Percentiles rank a stretch among this genome's conserved stretches.
Conservation (phyloP, 2,797 vertebrate species). For the Hoplostethus mediterraneus region DNA sequence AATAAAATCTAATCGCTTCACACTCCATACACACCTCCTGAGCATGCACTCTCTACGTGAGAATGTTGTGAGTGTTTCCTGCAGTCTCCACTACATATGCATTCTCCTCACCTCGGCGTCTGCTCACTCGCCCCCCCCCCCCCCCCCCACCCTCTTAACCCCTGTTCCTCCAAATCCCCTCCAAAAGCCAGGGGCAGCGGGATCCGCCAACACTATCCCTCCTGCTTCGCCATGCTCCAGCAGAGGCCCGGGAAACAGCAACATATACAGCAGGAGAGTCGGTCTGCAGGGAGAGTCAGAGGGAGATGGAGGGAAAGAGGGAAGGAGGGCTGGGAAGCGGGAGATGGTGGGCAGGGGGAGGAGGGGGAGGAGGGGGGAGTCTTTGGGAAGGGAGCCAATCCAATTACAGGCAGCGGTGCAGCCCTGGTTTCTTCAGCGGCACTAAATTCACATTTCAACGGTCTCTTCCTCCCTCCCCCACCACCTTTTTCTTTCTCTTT, state of each 20-base stretch:
- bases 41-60: conserved; percentile 6
- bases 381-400: conserved; percentile 89
- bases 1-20: conserved; percentile 21
- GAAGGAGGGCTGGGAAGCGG: conserved; percentile 45
- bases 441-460: conserved; percentile 85
- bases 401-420: conserved; percentile 89
- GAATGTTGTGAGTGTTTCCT: conserved; percentile 50
- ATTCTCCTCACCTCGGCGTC: conserved; percentile 53
- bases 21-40: conserved; percentile 3
- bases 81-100: conserved; percentile 32
- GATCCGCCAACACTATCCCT: conserved; percentile 56
- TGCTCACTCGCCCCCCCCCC: conserved; percentile 42
- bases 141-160: conserved; percentile 63
- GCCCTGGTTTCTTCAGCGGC: conserved; percentile 80
- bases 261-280: conserved; percentile 72
- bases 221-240: conserved; percentile 71
- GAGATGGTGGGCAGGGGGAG: conserved; percentile 52
- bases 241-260: conserved; percentile 79
- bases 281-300: conserved; percentile 58
- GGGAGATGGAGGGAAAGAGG: conserved; percentile 24
- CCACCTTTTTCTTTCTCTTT: conserved; percentile 45
- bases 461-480: conserved; percentile 66
- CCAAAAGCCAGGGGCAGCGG: conserved; percentile 52
- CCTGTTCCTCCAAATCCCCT: conserved; percentile 66
- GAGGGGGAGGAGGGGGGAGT: conserved; percentile 40